These are phyloP conservation scores for Montipora capitata DNA, from an alignment of 92 coral and sea anemone species.

Conservation along the genomic window DNA sequence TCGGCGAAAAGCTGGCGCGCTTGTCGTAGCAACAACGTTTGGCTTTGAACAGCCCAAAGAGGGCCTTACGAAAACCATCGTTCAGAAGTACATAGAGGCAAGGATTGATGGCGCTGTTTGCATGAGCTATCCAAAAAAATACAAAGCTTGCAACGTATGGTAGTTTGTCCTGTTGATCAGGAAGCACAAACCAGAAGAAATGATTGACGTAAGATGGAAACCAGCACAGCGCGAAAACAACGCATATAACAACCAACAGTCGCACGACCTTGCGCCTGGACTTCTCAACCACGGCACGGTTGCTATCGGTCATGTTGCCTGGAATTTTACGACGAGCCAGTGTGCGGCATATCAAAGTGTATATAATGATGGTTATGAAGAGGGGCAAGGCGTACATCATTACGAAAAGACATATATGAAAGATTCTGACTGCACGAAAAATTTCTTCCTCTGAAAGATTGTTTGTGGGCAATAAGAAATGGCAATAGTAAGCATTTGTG, in stretches of 20 bases:
- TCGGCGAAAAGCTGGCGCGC: too few species aligned
- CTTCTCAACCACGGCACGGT: slow-evolving; percentile 39
- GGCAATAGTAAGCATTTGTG: slow-evolving; percentile 11
- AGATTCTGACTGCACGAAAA: slow-evolving; percentile 23
- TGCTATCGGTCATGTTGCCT: slow-evolving; percentile 36
- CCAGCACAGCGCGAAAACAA: slow-evolving; percentile 68
- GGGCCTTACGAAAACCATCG: slow-evolving; percentile 45
- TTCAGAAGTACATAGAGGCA: slow-evolving; percentile 55
- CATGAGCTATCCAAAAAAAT: slow-evolving; percentile 49
- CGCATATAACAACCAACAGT: slow-evolving; percentile 42
- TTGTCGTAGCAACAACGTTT: too few species aligned
- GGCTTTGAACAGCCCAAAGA: not conserved
- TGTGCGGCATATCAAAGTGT: slow-evolving; percentile 54
- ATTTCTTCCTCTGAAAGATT: not conserved
- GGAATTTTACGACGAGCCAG: slow-evolving; percentile 50
- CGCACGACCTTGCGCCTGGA: slow-evolving; percentile 52
- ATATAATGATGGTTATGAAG: slow-evolving; percentile 8
- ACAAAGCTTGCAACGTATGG: slow-evolving; percentile 5
- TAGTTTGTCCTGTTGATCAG: not conserved
- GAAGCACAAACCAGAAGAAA: slow-evolving; percentile 2
- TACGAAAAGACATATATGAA: slow-evolving; percentile 38
- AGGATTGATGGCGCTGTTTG: slow-evolving; percentile 61
- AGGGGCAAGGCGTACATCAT: slow-evolving; percentile 50
- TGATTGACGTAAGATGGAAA: slow-evolving; percentile 53
- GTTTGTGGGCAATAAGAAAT: slow-evolving; percentile 26